A percentile compares a stretch with the other conserved stretches of the same genome.
Evolutionary conservation across 1,140 invertebrate species (phyloP).

Genomic region (Hydropsyche tenuis): DNA sequence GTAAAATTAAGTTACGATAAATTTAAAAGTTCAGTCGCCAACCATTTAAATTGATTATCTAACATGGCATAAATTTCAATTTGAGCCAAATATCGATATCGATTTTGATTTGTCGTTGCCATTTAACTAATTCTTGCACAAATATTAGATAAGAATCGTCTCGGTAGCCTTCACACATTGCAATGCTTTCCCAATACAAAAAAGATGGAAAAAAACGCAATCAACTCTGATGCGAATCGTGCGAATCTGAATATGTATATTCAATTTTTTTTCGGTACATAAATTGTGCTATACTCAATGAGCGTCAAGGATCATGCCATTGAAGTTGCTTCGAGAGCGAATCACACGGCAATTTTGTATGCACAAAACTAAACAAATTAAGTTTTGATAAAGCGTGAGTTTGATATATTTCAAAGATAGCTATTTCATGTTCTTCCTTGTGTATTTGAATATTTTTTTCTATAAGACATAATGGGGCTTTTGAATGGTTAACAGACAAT

Average conservation of each 20-base stretch:
- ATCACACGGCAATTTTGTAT: neutral
- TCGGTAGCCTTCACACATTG: too few relatives aligned
- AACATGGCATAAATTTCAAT: too few relatives aligned
- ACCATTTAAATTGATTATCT: too few relatives aligned
- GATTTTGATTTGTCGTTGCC: too few relatives aligned
- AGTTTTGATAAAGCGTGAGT: conserved; percentile 21
- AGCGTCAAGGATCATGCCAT: conserved; percentile 5
- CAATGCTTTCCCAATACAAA: too few relatives aligned
- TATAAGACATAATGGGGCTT: neutral
- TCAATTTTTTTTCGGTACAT: neutral
- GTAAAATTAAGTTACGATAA: too few relatives aligned
- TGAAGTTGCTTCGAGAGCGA: conserved; percentile 3
- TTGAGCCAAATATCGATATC: too few relatives aligned
- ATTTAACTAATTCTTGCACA: too few relatives aligned
- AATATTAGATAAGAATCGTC: too few relatives aligned
- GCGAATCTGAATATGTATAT: neutral
- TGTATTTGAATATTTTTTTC: conserved; percentile 13
- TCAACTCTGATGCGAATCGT: neutral
- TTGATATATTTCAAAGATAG: conserved; percentile 15
- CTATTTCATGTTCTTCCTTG: conserved; percentile 17
- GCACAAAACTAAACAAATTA: neutral
- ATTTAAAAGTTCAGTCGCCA: too few relatives aligned
- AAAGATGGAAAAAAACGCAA: neutral
- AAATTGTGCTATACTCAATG: neutral
- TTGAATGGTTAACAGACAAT: neutral